Conservation (phyloP, 2,888 invertebrate species). For the Scrobipalpa costella region DNA sequence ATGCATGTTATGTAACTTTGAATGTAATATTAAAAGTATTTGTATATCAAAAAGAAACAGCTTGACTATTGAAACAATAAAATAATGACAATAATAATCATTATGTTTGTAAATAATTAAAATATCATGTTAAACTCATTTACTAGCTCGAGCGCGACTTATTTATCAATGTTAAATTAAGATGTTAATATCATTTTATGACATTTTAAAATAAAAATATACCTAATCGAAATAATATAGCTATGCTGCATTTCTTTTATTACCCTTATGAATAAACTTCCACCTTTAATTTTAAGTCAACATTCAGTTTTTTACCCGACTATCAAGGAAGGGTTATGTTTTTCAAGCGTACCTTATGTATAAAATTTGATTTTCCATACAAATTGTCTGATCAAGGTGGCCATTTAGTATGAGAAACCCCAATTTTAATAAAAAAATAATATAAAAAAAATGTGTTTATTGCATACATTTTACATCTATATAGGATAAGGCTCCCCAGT, state of each 20-base stretch:
- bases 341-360: too few relatives aligned
- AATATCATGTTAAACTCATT: constrained; percentile 60
- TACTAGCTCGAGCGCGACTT: constrained; percentile 55
- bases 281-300: too few relatives aligned
- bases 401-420: too few relatives aligned
- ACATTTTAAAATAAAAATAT: constrained; percentile 76
- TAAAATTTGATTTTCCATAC: too few relatives aligned
- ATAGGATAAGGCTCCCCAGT: too few relatives aligned
- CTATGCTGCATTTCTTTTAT: background rate
- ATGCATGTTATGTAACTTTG: too few relatives aligned
- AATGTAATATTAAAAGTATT: background rate
- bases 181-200: constrained; percentile 81
- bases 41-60: background rate
- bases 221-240: constrained; percentile 49
- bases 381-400: too few relatives aligned
- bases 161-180: constrained; percentile 79
- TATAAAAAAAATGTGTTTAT: too few relatives aligned
- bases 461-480: too few relatives aligned
- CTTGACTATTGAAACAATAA: constrained; percentile 22
- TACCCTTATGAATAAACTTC: background rate
- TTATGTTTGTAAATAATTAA: constrained; percentile 60
- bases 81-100: constrained; percentile 66
- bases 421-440: too few relatives aligned
- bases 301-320: too few relatives aligned
- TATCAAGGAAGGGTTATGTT: too few relatives aligned